These are phyloP conservation scores for Nebria salina DNA, from an alignment of 2,888 invertebrate species.

Conservation along the genomic window DNA sequence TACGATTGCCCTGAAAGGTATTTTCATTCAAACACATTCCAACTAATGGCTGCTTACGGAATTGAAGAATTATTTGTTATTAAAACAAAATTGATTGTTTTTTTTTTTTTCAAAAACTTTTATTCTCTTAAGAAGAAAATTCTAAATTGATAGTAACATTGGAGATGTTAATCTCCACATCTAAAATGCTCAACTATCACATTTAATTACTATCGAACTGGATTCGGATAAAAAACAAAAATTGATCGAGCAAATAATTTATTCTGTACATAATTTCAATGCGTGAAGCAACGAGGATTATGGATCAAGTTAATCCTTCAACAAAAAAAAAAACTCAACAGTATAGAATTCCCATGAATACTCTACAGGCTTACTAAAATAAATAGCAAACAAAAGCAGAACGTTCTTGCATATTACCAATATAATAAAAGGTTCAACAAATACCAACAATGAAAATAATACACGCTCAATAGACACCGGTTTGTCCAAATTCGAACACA, in stretches of 20 bases:
- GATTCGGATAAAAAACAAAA: conserved; percentile 24
- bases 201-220: conserved; percentile 37
- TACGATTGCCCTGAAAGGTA: neutral
- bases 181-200: conserved; percentile 32
- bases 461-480: conserved; percentile 63
- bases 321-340: conserved; percentile 44
- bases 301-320: conserved; percentile 41
- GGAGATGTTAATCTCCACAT: neutral
- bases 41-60: neutral
- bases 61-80: too few species aligned
- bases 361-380: conserved; percentile 62
- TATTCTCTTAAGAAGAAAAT: too few species aligned
- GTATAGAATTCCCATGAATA: conserved; percentile 61
- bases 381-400: conserved; percentile 61
- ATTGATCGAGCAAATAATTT: conserved; percentile 34
- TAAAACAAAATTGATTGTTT: too few species aligned
- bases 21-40: neutral
- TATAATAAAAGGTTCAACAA: conserved; percentile 62
- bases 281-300: conserved; percentile 44
- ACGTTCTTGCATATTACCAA: conserved; percentile 62
- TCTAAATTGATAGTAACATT: too few species aligned
- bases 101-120: too few species aligned
- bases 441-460: conserved; percentile 63
- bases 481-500: neutral
- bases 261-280: conserved; percentile 40